Evolutionary conservation across 2,797 vertebrate genomes (phyloP).

Genomic region (Acrocephalus scirpaceus): DNA sequence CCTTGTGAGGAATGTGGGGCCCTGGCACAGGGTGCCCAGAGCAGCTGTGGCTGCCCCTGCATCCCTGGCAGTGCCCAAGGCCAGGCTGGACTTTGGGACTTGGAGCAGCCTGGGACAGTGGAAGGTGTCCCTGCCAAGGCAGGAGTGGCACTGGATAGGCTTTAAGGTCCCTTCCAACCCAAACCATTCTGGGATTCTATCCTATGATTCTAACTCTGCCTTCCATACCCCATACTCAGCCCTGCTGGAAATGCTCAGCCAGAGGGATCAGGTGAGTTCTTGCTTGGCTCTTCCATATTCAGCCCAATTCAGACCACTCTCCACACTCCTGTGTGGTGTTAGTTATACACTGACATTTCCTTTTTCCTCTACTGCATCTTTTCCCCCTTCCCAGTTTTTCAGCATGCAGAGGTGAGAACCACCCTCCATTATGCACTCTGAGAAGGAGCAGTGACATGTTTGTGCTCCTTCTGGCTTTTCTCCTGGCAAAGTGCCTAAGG

Average conservation of each 20-base stretch:
- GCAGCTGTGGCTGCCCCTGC: not conserved
- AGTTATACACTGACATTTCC: not conserved
- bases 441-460: no score
- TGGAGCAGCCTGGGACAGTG: not conserved
- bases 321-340: accelerated
- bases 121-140: not conserved
- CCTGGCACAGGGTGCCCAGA: not conserved
- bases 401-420: not conserved
- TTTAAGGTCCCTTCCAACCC: not conserved
- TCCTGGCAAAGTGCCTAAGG: not conserved
- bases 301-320: not conserved
- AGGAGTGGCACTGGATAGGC: accelerated
- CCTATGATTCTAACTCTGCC: not conserved
- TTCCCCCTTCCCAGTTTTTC: not conserved
- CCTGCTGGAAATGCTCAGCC: not conserved
- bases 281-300: not conserved
- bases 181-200: not conserved
- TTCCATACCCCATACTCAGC: not conserved
- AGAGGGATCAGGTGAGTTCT: not conserved
- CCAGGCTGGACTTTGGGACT: not conserved
- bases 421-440: not conserved
- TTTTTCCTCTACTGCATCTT: not conserved
- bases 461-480: not conserved
- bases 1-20: not conserved
- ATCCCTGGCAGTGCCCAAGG: not conserved